Base-by-base conservation (phyloP, 2,113 vertebrate genomes). In the Psilopsiagon aymara region DNA sequence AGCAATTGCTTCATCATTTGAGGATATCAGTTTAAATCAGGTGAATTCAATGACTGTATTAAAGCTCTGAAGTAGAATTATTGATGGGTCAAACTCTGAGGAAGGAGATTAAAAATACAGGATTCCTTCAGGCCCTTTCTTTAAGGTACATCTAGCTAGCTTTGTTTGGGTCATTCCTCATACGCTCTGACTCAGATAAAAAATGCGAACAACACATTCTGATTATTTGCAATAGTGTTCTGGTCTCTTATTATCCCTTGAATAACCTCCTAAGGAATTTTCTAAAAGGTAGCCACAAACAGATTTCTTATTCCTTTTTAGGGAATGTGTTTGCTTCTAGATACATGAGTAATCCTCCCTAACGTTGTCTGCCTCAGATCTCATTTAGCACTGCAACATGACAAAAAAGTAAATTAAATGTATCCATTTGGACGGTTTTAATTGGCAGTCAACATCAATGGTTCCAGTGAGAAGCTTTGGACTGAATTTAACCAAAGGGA, bases 261-360 rank as follows among this genome's bases (percentile, higher is more conserved):
- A 91, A 71, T 46, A 92, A 53, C 29, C 27, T 39, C 37, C 19
- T 9, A 75, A 75, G 44, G 83, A 93, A 89, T 96, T 89, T 94
- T 89, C 74, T 79, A 73, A 76, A 82, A 91, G 77, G 53, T 79
- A 90, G 49, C 91, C 66, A 91, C 66, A 71, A 78, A 63, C 57
- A 29, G 11, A 46, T 10, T 17, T 80, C 91, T 75, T 53, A 86
- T 81, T 93, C 52, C 64, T 68, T 75, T 92, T 94, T 47, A 86
- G 93, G 64, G 51, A 29, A 31, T 17, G 12, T 25, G 25, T 90
- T 88, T 94, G 66, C 86, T 97, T 92, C 21, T 1, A 75, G 90
- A 79, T 55, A 76, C 74, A 66, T 89, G 92, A 96, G 47, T 91
- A 93, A 94, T 82, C 62, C 76, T 73, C 92, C 90, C 74, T 91